Evolutionary conservation across 2,113 vertebrate species (phyloP).

Genomic region (Oriolus oriolus): DNA sequence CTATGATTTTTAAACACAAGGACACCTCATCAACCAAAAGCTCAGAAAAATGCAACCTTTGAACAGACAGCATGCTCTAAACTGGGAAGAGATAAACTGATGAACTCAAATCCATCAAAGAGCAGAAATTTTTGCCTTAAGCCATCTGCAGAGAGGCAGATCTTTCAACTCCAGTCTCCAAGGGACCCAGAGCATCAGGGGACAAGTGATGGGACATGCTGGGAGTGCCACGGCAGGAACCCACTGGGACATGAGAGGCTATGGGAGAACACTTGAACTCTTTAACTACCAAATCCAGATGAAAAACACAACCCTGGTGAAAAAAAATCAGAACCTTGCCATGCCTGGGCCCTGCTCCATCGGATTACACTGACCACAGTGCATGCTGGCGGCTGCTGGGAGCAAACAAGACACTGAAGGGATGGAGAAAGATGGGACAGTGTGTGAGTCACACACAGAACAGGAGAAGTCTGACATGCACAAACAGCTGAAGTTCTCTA

Average conservation of each 20-base stretch:
- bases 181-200: accelerated
- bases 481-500: not conserved
- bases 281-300: not conserved
- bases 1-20: not conserved
- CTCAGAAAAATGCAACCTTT: not conserved
- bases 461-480: not conserved
- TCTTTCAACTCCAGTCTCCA: not conserved
- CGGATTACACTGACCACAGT: accelerated
- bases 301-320: not conserved
- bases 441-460: accelerated
- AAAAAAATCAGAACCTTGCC: not conserved
- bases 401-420: not conserved
- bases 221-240: not conserved
- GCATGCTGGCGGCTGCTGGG: accelerated
- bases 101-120: not conserved
- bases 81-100: not conserved
- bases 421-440: not conserved
- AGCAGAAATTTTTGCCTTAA: not conserved
- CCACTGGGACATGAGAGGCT: accelerated
- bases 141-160: not conserved
- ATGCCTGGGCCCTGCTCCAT: not conserved
- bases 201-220: not conserved
- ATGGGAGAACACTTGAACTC: accelerated
- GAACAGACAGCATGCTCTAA: not conserved
- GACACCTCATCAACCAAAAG: not conserved